A percentile compares a stretch with the other conserved stretches of the same genome.
Conservation (phyloP, 2,797 vertebrate species). For the Nannoperca obscura region DNA sequence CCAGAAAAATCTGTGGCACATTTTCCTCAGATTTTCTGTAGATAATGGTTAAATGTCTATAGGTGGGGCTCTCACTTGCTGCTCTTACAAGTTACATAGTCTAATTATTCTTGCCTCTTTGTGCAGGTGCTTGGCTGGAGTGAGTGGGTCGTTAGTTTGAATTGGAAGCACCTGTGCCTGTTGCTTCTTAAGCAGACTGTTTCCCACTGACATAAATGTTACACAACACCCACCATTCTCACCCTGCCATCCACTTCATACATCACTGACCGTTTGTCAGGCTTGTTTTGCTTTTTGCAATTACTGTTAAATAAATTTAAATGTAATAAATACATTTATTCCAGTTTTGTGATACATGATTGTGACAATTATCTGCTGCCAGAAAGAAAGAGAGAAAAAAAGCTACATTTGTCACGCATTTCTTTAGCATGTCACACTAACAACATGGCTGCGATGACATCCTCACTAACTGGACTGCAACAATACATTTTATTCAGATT, state of each 20-base stretch:
- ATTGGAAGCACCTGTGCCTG: constrained; percentile 39
- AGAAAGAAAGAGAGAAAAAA: neutral
- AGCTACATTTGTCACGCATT: too few relatives aligned
- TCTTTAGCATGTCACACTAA: too few relatives aligned
- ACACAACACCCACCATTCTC: constrained; percentile 7
- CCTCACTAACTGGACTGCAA: neutral
- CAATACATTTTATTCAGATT: neutral
- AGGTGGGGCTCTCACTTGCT: neutral
- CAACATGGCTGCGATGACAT: neutral
- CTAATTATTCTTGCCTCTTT: constrained; percentile 24
- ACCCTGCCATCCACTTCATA: neutral
- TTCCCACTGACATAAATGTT: constrained; percentile 23
- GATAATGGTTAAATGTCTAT: neutral
- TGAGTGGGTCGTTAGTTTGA: constrained; percentile 22
- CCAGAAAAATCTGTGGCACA: neutral
- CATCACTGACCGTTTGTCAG: neutral
- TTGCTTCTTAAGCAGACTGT: constrained; percentile 7
- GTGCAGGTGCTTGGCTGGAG: constrained; percentile 32
- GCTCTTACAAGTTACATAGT: neutral
- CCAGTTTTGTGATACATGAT: neutral
- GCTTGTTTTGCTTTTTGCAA: neutral
- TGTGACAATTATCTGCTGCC: neutral
- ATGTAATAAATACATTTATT: neutral
- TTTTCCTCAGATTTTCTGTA: neutral
- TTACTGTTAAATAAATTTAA: neutral